Evolutionary conservation across 1,140 invertebrate genomes (phyloP).

Genomic region (Cydia pomonella): DNA sequence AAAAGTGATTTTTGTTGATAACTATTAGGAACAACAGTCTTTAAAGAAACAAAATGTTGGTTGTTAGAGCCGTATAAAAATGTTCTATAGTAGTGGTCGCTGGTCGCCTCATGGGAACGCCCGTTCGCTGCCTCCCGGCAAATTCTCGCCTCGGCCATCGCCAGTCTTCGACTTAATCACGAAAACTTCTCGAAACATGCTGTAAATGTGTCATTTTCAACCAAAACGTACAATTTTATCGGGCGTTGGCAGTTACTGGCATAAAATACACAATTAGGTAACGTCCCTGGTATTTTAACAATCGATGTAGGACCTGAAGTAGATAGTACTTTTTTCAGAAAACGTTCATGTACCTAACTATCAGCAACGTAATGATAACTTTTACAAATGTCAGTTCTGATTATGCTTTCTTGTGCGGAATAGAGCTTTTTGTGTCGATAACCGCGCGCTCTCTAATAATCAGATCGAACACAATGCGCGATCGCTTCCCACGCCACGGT

Average conservation of each 20-base stretch:
- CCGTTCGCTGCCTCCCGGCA: conserved; percentile 54
- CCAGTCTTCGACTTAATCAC: conserved; percentile 62
- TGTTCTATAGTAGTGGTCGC: conserved; percentile 45
- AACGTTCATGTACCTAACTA: not conserved
- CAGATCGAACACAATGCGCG: conserved; percentile 2
- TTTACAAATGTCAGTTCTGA: conserved; percentile 21
- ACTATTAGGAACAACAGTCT: not conserved
- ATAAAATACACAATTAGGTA: not conserved
- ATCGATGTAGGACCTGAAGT: not conserved
- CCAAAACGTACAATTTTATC: conserved; percentile 43
- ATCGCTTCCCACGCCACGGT: conserved; percentile 26
- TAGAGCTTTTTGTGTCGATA: conserved; percentile 18
- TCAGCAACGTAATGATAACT: conserved; percentile 8
- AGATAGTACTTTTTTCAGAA: not conserved
- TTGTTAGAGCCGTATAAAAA: conserved; percentile 38
- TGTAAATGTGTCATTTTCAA: conserved; percentile 1
- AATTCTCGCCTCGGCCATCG: conserved; percentile 59
- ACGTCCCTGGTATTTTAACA: not conserved
- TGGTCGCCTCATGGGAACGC: conserved; percentile 56
- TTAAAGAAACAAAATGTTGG: conserved; percentile 13
- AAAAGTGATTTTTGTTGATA: too few species aligned
- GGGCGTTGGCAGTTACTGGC: conserved; percentile 33
- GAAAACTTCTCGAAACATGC: conserved; percentile 42
- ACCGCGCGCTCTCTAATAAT: conserved; percentile 29
- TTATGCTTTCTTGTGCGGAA: conserved; percentile 1